Base-by-base conservation (phyloP, 1,140 invertebrate genomes). In the Vanessa tameamea region DNA sequence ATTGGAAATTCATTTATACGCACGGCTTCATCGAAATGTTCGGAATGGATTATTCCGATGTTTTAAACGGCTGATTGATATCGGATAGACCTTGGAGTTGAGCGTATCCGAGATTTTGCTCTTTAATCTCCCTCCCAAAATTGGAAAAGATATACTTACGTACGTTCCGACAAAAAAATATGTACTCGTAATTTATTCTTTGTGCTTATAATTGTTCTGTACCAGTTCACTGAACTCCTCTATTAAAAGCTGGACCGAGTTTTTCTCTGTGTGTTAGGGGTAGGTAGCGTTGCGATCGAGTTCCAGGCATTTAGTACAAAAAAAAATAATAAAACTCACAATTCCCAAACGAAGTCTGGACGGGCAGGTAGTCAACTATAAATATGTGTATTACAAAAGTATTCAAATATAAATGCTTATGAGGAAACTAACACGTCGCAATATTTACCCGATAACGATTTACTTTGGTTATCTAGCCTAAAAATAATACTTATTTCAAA, bases 1-100 rank as follows among this genome's bases (percentile, higher is more conserved):
- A 26, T 15, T 61, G 23, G 20, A 26, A 59, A 13, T 61, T 61
- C 16, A 15, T 31, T 37, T 31, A 15, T 61, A 61, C 23, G 57
- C 57, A 37, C 14, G 31, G 23, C 14, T 31, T 37, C 26, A n/a
- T 15, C 11, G 53, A 57, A 23, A 57, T 16, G 26, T 61, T 61
- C 13, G 57, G 14, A 61, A 14, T 14, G 67, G 53, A 69, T 69
- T 59, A 69, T 57, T 69, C 67, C 67, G 43, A 69, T 47, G 67
- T 72, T 72, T 59, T 67, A 72, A 64, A 67, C 55, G 55, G 26
- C 31, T 69, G 66, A 74, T 74, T 74, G 66, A 69, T 69, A 69
- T 31, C 57, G 55, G 72, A 64, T 61, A 64, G 47, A 37, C 48
- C 59, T 74, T 74, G 26, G 65, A 55, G 65, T 57, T 47, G 26